Percentiles rank a stretch among this genome's conserved stretches.
These are phyloP conservation scores for Mantis religiosa DNA, from an alignment of 2,888 invertebrate genomes.

Conservation along the genomic window DNA sequence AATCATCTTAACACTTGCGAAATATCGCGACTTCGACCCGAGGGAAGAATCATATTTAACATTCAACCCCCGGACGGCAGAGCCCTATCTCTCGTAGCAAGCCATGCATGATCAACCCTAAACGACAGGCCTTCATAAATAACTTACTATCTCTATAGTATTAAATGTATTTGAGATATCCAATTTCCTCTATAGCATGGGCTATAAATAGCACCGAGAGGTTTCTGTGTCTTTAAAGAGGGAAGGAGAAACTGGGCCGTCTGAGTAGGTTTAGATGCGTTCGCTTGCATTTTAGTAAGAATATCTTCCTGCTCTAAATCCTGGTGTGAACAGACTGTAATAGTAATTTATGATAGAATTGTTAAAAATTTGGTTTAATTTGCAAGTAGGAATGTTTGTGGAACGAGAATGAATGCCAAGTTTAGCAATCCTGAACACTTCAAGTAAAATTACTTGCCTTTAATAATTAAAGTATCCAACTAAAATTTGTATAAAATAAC, in stretches of 20 bases:
- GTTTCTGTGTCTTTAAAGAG: background rate
- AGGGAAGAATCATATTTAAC: background rate
- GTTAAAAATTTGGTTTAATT: too few relatives aligned
- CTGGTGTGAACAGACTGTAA: too few relatives aligned
- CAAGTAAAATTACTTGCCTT: too few relatives aligned
- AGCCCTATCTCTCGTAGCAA: background rate
- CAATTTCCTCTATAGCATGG: background rate
- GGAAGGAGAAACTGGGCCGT: background rate
- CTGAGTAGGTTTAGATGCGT: background rate
- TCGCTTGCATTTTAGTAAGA: background rate
- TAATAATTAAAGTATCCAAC: too few relatives aligned
- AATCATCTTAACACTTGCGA: background rate
- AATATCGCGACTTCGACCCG: background rate
- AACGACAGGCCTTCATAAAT: background rate
- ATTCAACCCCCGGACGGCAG: background rate
- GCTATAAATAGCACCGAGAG: background rate
- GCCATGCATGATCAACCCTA: background rate
- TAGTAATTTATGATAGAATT: too few relatives aligned
- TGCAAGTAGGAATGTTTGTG: too few relatives aligned
- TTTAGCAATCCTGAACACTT: too few relatives aligned
- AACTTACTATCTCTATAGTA: background rate
- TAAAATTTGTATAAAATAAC: too few relatives aligned
- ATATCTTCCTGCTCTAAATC: too few relatives aligned
- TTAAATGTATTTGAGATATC: background rate
- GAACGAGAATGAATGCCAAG: too few relatives aligned